Evolutionary conservation across 92 coral and sea anemone genomes (phyloP).

Genomic region (Palythoa caribaeorum): DNA sequence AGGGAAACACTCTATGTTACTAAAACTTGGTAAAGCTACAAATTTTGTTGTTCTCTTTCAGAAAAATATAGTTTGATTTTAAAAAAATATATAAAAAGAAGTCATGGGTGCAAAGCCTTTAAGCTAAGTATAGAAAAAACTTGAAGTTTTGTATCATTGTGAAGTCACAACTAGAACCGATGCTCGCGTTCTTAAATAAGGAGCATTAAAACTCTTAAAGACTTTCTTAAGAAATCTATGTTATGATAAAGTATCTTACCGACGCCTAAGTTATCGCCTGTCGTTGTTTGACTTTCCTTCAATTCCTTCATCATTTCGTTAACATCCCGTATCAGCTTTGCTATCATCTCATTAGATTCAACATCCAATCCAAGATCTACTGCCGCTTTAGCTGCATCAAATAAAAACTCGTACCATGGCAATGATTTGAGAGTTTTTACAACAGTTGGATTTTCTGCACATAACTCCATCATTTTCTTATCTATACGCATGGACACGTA

Average conservation of each 20-base stretch:
- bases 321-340: neutral
- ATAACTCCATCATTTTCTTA: slow-evolving; percentile 28
- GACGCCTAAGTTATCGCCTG: slow-evolving; percentile 10
- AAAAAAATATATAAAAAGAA: too few relatives aligned
- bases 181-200: too few relatives aligned
- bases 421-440: neutral
- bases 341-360: neutral
- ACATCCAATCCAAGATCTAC: neutral
- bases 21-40: too few relatives aligned
- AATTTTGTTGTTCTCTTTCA: too few relatives aligned
- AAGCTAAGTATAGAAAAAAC: too few relatives aligned
- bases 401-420: slow-evolving; percentile 25
- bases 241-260: slow-evolving; percentile 2
- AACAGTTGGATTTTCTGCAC: neutral
- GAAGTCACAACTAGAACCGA: too few relatives aligned
- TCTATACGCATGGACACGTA: slow-evolving; percentile 44
- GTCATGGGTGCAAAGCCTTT: too few relatives aligned
- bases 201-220: too few relatives aligned
- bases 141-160: too few relatives aligned
- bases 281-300: neutral
- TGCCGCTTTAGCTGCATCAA: slow-evolving; percentile 23
- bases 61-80: too few relatives aligned
- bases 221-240: too few relatives aligned
- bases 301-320: slow-evolving; percentile 10
- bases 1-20: too few relatives aligned